Evolutionary conservation across 2,888 invertebrate species (phyloP), one percentile per base, ranked within the genome.

Genomic region (Ectobius pallidus): DNA sequence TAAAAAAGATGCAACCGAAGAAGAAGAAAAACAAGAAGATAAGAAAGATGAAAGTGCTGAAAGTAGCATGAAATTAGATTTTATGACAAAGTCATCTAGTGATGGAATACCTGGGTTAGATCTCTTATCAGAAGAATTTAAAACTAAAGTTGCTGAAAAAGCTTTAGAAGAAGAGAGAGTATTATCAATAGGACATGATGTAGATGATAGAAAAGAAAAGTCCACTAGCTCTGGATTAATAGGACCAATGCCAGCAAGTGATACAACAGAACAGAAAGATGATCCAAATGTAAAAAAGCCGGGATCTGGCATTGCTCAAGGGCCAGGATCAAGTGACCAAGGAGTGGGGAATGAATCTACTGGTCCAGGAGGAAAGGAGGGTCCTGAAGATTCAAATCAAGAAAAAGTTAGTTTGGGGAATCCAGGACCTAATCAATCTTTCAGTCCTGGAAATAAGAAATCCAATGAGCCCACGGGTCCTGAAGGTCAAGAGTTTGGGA

Each of bases 91-190:
- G 14, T n/a, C 70, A 34, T 61, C 70, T 30, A 78, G 80, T 68
- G 88, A 87, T 78, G 89, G 88, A 52, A 92, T 92, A 79, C 92
- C 92, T 11, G 92, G 92, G 0, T 84, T 92, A 72, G 92, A 92
- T 85, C 85, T 92, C 74, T 89, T 91, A 18, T 42, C 68, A 11
- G 85, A 85, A 75, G 86, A 87, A 3, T 79, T 77, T 73, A 82
- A 83, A 52, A 75, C 75, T 3, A 69, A 75, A 18, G 72, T 74
- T 49, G 67, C 62, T 70, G 72, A 69, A 32, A 69, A 73, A 58
- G 77, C 79, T 46, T 72, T 76, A 22, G 74, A 72, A 69, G 70
- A 67, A 49, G 69, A 69, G 14, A 22, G 63, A 9, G 71, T 52
- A 0, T 39, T 68, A 39, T 69, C 74, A 3, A 16, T 68, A 46